phyloP scores from a whole-genome alignment of 2,113 vertebrate genomes.

The Ochotona curzoniae region DNA sequence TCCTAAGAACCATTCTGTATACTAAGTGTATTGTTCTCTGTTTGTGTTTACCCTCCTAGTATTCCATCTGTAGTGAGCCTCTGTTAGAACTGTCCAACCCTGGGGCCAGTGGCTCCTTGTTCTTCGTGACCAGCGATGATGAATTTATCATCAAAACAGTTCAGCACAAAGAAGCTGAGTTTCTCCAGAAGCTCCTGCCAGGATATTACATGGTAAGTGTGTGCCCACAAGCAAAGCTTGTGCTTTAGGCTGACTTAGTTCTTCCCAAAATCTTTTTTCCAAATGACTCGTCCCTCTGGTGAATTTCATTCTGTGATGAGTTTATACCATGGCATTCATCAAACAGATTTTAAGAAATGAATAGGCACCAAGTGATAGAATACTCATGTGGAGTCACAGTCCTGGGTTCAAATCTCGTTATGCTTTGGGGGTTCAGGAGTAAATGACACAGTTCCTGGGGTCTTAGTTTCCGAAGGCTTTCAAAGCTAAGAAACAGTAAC shows the following conservation, averaged over 20 bases:
- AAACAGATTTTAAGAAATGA: neutral
- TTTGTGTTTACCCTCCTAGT: constrained; percentile 86
- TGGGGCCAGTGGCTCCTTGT: constrained; percentile 96
- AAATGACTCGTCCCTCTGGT: neutral
- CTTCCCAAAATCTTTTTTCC: neutral
- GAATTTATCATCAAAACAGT: constrained; percentile 99
- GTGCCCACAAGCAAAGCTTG: neutral
- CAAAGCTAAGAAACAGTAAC: neutral
- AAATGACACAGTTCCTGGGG: neutral
- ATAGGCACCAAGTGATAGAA: neutral
- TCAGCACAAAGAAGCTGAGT: constrained; percentile 99
- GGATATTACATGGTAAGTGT: constrained; percentile 97
- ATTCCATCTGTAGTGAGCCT: constrained; percentile 96
- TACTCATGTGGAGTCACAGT: neutral
- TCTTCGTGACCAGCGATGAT: constrained; percentile 98
- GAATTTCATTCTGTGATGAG: constrained; percentile 15
- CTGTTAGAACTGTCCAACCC: constrained; percentile 97
- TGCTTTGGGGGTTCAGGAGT: neutral
- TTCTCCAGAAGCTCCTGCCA: constrained; percentile 96
- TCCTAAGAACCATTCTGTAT: neutral
- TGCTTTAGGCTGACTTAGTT: neutral
- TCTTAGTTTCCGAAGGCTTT: neutral
- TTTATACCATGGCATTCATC: neutral
- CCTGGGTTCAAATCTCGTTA: neutral
- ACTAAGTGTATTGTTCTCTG: constrained; percentile 31